Conservation (phyloP, 2,113 vertebrate genomes). For the Phasianus colchicus region DNA sequence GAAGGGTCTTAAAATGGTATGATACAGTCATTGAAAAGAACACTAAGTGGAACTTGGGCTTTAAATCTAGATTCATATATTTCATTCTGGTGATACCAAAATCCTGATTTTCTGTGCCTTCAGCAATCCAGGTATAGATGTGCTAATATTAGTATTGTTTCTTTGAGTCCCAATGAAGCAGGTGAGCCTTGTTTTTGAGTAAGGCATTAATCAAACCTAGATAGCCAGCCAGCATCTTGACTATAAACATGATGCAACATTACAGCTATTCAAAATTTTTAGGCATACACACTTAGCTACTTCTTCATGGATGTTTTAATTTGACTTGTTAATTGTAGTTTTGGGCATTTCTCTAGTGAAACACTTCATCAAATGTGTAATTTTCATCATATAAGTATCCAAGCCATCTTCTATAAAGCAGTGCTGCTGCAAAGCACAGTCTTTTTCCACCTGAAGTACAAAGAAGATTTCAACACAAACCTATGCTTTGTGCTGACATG, state of each 20-base stretch:
- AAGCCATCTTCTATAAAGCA: neutral
- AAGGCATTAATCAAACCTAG: neutral
- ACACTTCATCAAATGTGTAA: neutral
- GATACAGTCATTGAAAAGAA: neutral
- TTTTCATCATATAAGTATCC: accelerated
- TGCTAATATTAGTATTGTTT: neutral
- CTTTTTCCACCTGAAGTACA: neutral
- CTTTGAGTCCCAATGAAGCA: neutral
- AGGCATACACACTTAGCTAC: neutral
- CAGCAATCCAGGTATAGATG: neutral
- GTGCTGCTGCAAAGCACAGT: neutral
- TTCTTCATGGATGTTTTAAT: neutral
- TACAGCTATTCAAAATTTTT: neutral
- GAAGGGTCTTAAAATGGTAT: neutral
- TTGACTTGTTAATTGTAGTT: neutral
- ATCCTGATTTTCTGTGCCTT: neutral
- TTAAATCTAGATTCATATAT: neutral
- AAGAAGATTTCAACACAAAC: neutral
- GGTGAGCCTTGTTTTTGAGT: neutral
- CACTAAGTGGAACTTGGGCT: neutral
- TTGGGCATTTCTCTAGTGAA: neutral
- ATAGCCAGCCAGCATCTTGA: neutral
- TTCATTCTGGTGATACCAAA: neutral
- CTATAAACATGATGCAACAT: neutral
- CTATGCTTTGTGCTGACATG: neutral